A percentile compares a stretch with the other conserved stretches of the same genome.
Conservation (phyloP, 2,113 vertebrate species). For the Sturnus vulgaris region DNA sequence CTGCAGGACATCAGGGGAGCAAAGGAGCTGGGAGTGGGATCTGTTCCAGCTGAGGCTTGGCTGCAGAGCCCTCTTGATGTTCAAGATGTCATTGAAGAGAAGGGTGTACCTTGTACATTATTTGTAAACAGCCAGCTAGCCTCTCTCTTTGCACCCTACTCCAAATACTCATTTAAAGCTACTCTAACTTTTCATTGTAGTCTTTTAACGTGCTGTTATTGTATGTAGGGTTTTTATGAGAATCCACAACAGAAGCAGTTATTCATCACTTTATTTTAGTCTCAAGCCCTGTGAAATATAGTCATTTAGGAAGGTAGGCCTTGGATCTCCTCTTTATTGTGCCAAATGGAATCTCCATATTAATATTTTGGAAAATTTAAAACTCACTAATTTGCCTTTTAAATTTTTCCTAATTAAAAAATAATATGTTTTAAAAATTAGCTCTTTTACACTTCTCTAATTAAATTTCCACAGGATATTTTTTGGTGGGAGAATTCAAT, state of each 20-base stretch:
- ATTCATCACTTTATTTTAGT: not conserved
- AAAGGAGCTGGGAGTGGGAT: not conserved
- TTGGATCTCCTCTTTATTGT: not conserved
- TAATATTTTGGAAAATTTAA: slow-evolving; percentile 40
- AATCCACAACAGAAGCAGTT: not conserved
- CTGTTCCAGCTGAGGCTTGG: not conserved
- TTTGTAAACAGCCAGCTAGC: not conserved
- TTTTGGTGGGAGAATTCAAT: slow-evolving; percentile 77
- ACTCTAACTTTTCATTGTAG: not conserved
- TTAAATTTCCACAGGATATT: slow-evolving; percentile 77
- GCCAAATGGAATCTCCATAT: slow-evolving; percentile 17
- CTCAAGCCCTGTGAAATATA: not conserved
- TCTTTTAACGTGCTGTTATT: not conserved
- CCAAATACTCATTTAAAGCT: not conserved
- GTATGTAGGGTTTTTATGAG: not conserved
- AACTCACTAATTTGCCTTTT: slow-evolving; percentile 70
- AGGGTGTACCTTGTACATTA: not conserved
- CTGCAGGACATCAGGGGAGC: not conserved
- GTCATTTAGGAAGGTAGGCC: not conserved
- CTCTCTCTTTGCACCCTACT: not conserved
- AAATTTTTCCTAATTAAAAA: slow-evolving; percentile 71
- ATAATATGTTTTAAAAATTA: slow-evolving; percentile 68
- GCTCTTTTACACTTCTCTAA: slow-evolving; percentile 70
- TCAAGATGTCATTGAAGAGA: not conserved
- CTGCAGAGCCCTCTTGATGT: not conserved